Percentiles rank a stretch among this genome's conserved stretches.
Evolutionary conservation across 2,888 invertebrate genomes (phyloP).

Genomic region (Dicyrtoma fusca): DNA sequence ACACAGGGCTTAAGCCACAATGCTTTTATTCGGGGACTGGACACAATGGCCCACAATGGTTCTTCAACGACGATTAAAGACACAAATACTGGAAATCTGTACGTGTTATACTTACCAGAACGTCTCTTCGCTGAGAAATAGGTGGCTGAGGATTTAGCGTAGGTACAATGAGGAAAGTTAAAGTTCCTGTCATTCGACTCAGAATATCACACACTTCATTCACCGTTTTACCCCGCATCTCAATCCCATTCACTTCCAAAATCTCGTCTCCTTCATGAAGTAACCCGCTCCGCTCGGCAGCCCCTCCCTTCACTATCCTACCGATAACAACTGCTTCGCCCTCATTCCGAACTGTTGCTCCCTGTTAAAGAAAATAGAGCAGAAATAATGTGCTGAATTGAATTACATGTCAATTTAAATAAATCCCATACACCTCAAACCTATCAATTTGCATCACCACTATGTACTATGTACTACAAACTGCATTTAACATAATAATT

Average conservation of each 20-base stretch:
- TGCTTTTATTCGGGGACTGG: no score
- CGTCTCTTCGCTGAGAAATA: conserved; percentile 56
- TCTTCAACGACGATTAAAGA: no score
- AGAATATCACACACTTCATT: conserved; percentile 97
- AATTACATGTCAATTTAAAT: no score
- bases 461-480: no score
- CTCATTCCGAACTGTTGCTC: conserved; percentile 78
- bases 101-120: conserved; percentile 58
- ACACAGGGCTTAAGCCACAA: no score
- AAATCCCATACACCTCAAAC: no score
- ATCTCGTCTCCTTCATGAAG: conserved; percentile 97
- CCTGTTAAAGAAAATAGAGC: no score
- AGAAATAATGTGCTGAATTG: no score
- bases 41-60: no score
- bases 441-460: no score
- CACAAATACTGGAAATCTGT: no score
- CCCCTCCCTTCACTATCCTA: conserved; percentile 93
- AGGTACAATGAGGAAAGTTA: conserved; percentile 71
- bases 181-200: conserved; percentile 71
- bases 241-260: conserved; percentile 92
- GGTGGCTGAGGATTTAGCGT: conserved; percentile 64
- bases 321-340: conserved; percentile 95
- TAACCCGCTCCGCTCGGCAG: conserved; percentile 92
- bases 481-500: no score
- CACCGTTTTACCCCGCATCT: conserved; percentile 94